Conservation (phyloP, 2,113 vertebrate species). For the Pseudolaguvia tuberculata region DNA sequence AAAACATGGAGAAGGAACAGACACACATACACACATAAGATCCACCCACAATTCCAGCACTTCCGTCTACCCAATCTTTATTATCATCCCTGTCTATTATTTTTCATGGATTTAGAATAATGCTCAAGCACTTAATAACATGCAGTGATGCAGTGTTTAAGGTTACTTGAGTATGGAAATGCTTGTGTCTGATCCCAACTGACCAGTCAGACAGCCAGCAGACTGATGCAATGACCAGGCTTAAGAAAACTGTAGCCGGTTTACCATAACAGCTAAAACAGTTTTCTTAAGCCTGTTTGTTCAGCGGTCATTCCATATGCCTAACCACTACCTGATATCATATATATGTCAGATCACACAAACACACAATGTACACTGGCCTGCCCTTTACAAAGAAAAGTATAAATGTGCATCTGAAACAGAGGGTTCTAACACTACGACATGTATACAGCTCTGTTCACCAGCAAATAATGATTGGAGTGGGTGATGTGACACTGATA, state of each 20-base stretch:
- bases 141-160: constrained; percentile 29
- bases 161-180: constrained; percentile 49
- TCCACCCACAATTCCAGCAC: neutral
- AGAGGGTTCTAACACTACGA: too few species aligned
- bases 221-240: constrained; percentile 50
- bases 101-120: constrained; percentile 1
- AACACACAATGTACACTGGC: too few species aligned
- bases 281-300: constrained; percentile 68
- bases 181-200: constrained; percentile 40
- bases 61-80: neutral
- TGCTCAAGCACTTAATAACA: constrained; percentile 3
- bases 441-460: too few species aligned
- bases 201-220: constrained; percentile 53
- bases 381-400: too few species aligned
- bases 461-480: too few species aligned
- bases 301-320: constrained; percentile 67
- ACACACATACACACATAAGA: constrained; percentile 46
- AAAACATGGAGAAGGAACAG: constrained; percentile 22
- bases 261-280: constrained; percentile 60
- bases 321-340: constrained; percentile 52
- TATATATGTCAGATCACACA: too few species aligned
- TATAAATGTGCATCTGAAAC: too few species aligned
- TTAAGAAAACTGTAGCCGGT: too few species aligned
- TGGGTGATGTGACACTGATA: too few species aligned
- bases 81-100: neutral